A percentile compares a stretch with the other conserved stretches of the same genome.
These are phyloP conservation scores for Edolisoma coerulescens DNA, from an alignment of 2,113 vertebrate species.

Conservation along the genomic window DNA sequence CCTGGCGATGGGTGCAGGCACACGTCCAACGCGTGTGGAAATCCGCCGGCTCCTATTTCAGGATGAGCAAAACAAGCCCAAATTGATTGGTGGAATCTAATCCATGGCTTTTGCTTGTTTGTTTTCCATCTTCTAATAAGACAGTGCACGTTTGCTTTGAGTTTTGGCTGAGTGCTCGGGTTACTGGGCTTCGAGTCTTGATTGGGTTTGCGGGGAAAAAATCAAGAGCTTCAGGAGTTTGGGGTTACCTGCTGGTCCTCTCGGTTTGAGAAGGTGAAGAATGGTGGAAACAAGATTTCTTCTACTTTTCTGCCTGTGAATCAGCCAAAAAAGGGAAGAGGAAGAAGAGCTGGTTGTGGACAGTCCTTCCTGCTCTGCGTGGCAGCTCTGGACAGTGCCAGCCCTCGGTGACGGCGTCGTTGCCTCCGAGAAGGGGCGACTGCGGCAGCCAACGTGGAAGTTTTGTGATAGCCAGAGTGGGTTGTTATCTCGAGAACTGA, in stretches of 20 bases:
- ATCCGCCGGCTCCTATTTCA: not conserved
- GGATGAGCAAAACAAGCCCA: not conserved
- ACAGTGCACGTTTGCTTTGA: not conserved
- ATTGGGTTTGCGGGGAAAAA: not conserved
- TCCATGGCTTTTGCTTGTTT: not conserved
- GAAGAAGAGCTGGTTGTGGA: not conserved
- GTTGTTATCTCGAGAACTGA: not conserved
- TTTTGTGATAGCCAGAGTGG: not conserved
- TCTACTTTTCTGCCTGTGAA: not conserved
- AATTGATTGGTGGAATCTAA: not conserved
- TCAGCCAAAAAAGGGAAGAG: not conserved
- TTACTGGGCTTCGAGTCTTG: not conserved
- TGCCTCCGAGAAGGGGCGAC: not conserved
- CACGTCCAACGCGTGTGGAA: not conserved
- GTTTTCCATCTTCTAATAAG: not conserved
- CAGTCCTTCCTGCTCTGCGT: not conserved
- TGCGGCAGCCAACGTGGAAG: not conserved
- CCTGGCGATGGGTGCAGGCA: not conserved
- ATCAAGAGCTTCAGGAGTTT: not conserved
- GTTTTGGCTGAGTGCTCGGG: not conserved
- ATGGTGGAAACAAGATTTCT: not conserved
- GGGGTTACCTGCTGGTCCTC: not conserved
- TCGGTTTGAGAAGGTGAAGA: not conserved
- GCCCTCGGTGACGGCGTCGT: rapidly evolving
- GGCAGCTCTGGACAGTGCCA: not conserved